Evolutionary conservation across 35 echinoderm and acorn worm species (phyloP), one percentile per base, ranked within the genome.

Genomic region (Heliocidaris tuberculata): DNA sequence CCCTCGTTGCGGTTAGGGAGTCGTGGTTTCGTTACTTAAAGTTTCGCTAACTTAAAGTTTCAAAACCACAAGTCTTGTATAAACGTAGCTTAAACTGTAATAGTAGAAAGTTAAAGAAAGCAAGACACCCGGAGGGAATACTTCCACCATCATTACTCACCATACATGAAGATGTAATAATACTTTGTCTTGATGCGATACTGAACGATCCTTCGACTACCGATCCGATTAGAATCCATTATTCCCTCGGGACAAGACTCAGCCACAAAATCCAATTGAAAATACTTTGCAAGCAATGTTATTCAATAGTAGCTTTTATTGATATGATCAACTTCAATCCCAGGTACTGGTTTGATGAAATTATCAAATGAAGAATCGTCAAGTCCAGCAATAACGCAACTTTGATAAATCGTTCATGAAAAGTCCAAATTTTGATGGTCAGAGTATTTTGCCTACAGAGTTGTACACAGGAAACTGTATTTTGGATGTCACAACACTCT

Each of bases 111-210:
- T 56, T 56, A 12, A 56, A 56, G 52, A 9, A 56, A 56, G 52
- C 2, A 56, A 15, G 10, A 56, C 15, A 56, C 11, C 7, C 10
- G 10, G 52, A 56, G 52, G 10, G 52, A 56, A 56, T 56, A 56
- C 9, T 56, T 56, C 52, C 27, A 78, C 65, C 0, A 0, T 78
- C 1, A 6, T 6, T 78, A 89, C 87, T 89, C 47, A 89, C 87
- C 87, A 13, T 89, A 89, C 87, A 89, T 89, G 32, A 89, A 16
- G 31, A 89, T 42, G 32, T 89, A 89, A 48, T 89, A 89, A 48
- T 47, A 89, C 47, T 89, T 89, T 19, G 87, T 89, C 19, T 89
- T 89, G 87, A 89, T 48, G 32, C 87, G 87, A 27, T 89, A 89
- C 87, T 89, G 87, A 13, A 89, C 87, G 87, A 89, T 89, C 12